A percentile compares a stretch with the other conserved stretches of the same genome.
phyloP scores from a whole-genome alignment of 2,113 vertebrate species.

The Galemys pyrenaicus region DNA sequence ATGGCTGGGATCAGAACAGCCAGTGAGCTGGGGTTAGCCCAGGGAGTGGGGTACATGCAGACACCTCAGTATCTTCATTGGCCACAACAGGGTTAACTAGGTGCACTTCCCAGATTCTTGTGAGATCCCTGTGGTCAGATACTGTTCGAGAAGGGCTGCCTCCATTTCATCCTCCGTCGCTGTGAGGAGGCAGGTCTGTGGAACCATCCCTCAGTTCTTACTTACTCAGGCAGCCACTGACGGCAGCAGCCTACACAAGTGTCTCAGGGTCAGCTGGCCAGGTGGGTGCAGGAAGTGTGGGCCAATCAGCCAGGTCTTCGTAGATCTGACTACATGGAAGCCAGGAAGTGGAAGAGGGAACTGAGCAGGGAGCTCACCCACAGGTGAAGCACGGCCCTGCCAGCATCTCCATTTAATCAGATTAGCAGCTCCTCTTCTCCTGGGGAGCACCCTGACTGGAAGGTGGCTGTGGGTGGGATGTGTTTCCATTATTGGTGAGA shows the following conservation, averaged over 20 bases:
- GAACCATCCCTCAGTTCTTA: too few relatives aligned
- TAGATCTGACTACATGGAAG: background rate
- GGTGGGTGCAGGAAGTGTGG: too few relatives aligned
- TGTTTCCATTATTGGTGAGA: too few relatives aligned
- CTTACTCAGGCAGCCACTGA: background rate
- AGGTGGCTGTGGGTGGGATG: too few relatives aligned
- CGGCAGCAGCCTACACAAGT: background rate
- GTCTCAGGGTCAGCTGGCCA: background rate
- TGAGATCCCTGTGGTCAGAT: too few relatives aligned
- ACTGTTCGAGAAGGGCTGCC: too few relatives aligned
- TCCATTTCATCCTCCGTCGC: too few relatives aligned
- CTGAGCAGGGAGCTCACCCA: background rate
- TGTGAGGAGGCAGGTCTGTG: too few relatives aligned
- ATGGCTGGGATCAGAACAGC: background rate
- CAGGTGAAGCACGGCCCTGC: background rate
- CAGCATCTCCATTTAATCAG: background rate
- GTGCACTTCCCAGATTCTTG: too few relatives aligned
- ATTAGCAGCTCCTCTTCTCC: background rate
- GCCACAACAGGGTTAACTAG: too few relatives aligned
- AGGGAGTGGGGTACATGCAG: background rate
- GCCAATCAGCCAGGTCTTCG: background rate
- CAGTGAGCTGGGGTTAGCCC: background rate
- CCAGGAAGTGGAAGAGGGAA: too few relatives aligned
- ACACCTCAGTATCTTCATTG: background rate
- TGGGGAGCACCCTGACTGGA: background rate